Evolutionary conservation across 2,888 invertebrate species (phyloP), one percentile per base, ranked within the genome.

Genomic region (Drosophila parthenogenetica): DNA sequence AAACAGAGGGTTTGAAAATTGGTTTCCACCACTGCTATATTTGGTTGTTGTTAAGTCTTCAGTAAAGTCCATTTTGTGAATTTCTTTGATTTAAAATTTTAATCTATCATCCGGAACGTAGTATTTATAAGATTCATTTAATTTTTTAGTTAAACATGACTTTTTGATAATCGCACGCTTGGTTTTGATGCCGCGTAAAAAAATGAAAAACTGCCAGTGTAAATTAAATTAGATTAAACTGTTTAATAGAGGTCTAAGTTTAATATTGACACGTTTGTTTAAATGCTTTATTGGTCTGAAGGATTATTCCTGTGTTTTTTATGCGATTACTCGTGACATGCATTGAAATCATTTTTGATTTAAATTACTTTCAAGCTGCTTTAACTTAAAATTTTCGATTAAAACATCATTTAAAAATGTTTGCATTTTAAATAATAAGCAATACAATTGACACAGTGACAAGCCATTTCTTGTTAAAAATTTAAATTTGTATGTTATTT

Each of bases 111-210:
- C 1, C 29, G 7, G 8, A 29, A 29, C 8, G 29, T 29, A 5
- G 5, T 5, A 22, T 22, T 5, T 22, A 8, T 29, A 29, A 29
- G 29, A 8, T 7, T 29, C 5, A 22, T 43, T 19, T 43, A 5
- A n/a, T 22, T 5, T 43, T 43, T 0, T 19, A 29, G 29, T 8
- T 8, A 29, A 29, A 8, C 29, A 29, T 29, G 48, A 49, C 2
- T 35, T 14, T 25, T 42, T 4, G n/a, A 11, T 0, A 17, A 35
- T 0, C 7, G 68, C 42, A 14, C 4, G 53, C 68, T 68, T 22
- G 50, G 68, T 39, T 54, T n/a, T 10, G 8, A 29, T 0, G 2
- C 8, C 29, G 29, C 5, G 22, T 22, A 22, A 22, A 22, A 22
- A 22, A 22, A 1, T 22, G 5, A 5, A 22, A 22, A 22, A 22